Percentiles rank a stretch among this genome's conserved stretches.
Evolutionary conservation across 2,113 vertebrate species (phyloP).

Genomic region (Clarias macrocephalus): DNA sequence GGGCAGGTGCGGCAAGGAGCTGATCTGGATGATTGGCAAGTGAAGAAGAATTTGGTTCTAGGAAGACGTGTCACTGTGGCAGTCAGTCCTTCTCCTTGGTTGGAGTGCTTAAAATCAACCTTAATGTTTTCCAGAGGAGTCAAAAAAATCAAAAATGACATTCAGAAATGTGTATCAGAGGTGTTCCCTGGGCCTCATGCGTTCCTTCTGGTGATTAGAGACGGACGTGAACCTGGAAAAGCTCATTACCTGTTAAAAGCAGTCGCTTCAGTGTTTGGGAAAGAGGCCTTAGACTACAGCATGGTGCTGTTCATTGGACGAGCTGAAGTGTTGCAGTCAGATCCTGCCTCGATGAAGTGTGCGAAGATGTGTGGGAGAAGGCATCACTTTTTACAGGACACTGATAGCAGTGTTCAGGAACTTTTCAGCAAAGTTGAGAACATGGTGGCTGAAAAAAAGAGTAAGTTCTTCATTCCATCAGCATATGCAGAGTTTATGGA

Average conservation of each 20-base stretch:
- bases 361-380: neutral
- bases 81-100: neutral
- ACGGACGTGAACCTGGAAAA: neutral
- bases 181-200: slow-evolving; percentile 31
- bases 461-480: slow-evolving; percentile 11
- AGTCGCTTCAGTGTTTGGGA: neutral
- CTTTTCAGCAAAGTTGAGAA: neutral
- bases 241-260: neutral
- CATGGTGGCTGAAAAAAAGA: neutral
- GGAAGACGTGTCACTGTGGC: slow-evolving; percentile 16
- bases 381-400: neutral
- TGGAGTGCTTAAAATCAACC: neutral
- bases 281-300: slow-evolving; percentile 22
- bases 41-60: neutral
- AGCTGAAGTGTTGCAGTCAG: neutral
- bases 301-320: neutral
- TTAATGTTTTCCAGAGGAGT: neutral
- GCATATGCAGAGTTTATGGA: neutral
- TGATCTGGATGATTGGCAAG: neutral
- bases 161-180: neutral
- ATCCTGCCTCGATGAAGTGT: neutral
- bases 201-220: slow-evolving; percentile 1
- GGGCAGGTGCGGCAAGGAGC: neutral
- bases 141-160: neutral
- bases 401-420: neutral